Evolutionary conservation across 1,140 invertebrate genomes (phyloP), one percentile per base, ranked within the genome.

Genomic region (Sinonovacula constricta): DNA sequence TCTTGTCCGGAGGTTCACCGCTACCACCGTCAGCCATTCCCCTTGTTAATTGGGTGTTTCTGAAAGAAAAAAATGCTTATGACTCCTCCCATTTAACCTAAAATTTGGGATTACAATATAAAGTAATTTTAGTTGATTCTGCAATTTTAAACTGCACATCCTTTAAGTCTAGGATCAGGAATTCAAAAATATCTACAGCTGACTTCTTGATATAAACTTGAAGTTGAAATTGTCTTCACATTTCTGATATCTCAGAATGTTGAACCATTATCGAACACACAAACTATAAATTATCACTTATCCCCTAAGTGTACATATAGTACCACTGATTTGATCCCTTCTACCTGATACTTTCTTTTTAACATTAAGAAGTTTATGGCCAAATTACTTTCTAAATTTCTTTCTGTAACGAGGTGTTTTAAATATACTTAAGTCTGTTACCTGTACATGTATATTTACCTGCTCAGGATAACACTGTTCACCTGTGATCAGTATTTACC

Each of bases 1-100:
- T 95, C 94, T 98, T 98, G 90, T 94, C 96, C 91, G 96, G 96
- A 93, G 96, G 96, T 89, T 95, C 96, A 93, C 98, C 96, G 90
- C 96, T 95, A 77, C 65, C 65, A 34, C 33, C 59, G 94, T 98
- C 97, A 92, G 96, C 90, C 90, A 90, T 89, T 89, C 88, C 89
- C 69, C 77, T 31, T 83, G 66, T 76, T 66, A 59, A 62, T 68
- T 65, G 45, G 68, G 74, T 31, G 75, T 75, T 81, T 83, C 80
- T 80, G 51, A 79, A 79, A 79, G 57, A 34, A 68, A 36, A 69
- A 77, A 74, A 69, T 66, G 39, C 53, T 49, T 26, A 57, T 56
- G 39, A 66, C 72, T 59, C 66, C 67, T 60, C 62, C 69, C 65
- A 39, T 28, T 69, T 22, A 70, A 51, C 54, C 45, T 60, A 45